A percentile compares a stretch with the other conserved stretches of the same genome.
Conservation (phyloP, 2,113 vertebrate genomes). For the Ondatra zibethicus region DNA sequence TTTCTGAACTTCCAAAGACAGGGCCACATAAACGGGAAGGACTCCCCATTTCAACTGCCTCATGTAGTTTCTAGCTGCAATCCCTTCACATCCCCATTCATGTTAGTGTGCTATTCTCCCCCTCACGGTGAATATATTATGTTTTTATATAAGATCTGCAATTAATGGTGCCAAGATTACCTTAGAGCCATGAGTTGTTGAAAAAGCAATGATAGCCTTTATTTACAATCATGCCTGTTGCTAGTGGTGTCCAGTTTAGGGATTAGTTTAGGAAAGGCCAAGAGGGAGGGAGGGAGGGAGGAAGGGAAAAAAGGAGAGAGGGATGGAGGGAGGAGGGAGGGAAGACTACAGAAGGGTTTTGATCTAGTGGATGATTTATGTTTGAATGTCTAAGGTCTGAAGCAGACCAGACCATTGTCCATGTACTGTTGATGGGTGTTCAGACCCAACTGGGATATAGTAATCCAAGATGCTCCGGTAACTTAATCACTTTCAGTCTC, state of each 20-base stretch:
- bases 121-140: neutral
- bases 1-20: neutral
- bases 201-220: neutral
- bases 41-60: neutral
- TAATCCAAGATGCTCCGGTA: neutral
- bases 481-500: neutral
- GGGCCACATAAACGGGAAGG: neutral
- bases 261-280: neutral
- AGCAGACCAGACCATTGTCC: neutral
- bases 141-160: neutral
- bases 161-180: neutral
- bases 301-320: accelerated
- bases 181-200: neutral
- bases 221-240: neutral
- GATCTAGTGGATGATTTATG: neutral
- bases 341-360: neutral
- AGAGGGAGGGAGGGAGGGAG: neutral
- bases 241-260: neutral
- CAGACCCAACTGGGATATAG: neutral
- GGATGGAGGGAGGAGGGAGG: too few relatives aligned
- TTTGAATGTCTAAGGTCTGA: neutral
- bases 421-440: neutral
- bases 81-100: neutral
- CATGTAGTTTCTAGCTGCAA: neutral
- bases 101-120: neutral